These are phyloP conservation scores for Atrina japonica DNA, from an alignment of 2,888 invertebrate genomes.

Conservation along the genomic window DNA sequence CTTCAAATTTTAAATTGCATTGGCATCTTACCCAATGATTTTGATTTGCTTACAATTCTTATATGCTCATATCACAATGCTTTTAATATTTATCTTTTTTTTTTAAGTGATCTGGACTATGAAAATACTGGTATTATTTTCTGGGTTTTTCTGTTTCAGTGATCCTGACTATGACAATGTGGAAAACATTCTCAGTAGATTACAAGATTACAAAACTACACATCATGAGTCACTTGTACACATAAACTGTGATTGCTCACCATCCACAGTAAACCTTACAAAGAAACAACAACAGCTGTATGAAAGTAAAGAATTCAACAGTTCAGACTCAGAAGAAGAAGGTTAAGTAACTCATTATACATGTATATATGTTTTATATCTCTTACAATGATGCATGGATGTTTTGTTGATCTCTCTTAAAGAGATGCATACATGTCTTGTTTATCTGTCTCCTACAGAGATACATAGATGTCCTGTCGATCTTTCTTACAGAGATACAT, in stretches of 20 bases:
- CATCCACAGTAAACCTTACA: constrained; percentile 11
- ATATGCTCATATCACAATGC: too few species aligned
- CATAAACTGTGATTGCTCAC: neutral
- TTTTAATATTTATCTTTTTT: too few species aligned
- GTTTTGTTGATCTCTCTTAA: neutral
- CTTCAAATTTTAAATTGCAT: too few species aligned
- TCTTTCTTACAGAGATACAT: too few species aligned
- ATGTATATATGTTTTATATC: neutral
- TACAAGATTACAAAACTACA: constrained; percentile 12
- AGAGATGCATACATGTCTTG: too few species aligned
- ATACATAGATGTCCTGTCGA: too few species aligned
- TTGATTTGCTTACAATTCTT: too few species aligned
- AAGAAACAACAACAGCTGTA: constrained; percentile 26
- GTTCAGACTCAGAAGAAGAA: constrained; percentile 17
- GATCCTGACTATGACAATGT: constrained; percentile 63
- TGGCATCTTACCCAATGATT: too few species aligned
- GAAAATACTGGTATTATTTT: too few species aligned
- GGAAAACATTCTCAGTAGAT: constrained; percentile 50
- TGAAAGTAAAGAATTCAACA: constrained; percentile 21
- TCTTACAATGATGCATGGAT: too few species aligned
- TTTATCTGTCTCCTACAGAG: too few species aligned
- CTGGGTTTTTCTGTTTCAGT: constrained; percentile 17
- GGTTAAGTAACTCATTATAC: neutral
- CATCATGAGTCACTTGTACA: constrained; percentile 2
- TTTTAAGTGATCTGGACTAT: too few species aligned